Percentiles rank a stretch among this genome's conserved stretches.
Conservation (phyloP, 1,140 invertebrate genomes). For the Nephotettix cincticeps region DNA sequence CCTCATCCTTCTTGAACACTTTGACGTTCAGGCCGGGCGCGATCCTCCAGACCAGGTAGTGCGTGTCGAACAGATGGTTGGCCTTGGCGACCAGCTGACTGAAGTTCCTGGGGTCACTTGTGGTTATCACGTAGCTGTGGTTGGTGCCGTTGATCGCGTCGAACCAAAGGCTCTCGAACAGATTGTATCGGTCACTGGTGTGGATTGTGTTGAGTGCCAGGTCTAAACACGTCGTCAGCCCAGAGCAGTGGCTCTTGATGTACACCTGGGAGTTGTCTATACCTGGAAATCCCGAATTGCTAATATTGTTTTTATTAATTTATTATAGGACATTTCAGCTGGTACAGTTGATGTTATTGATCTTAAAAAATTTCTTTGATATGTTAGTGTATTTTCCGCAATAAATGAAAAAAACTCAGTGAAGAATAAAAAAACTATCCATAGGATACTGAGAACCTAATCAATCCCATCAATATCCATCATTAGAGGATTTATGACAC, state of each 20-base stretch:
- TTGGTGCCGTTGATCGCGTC: slow-evolving; percentile 10
- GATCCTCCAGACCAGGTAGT: slow-evolving; percentile 2
- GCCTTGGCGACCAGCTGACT: not conserved
- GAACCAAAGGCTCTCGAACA: slow-evolving; percentile 4
- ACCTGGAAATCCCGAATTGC: not conserved
- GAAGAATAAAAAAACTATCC: too few relatives aligned
- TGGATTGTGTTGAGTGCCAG: not conserved
- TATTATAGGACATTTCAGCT: too few relatives aligned
- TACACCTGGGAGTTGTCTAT: not conserved
- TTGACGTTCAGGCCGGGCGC: not conserved
- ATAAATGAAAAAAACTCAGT: too few relatives aligned
- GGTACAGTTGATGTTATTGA: too few relatives aligned
- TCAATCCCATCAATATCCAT: too few relatives aligned
- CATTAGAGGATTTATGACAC: too few relatives aligned
- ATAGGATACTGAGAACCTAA: too few relatives aligned
- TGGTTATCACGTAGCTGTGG: slow-evolving; percentile 4
- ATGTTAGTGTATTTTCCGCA: too few relatives aligned
- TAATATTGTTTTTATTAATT: too few relatives aligned
- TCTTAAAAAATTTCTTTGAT: too few relatives aligned
- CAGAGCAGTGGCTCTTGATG: not conserved
- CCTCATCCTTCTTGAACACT: not conserved
- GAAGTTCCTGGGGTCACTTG: slow-evolving; percentile 4
- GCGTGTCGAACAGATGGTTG: not conserved
- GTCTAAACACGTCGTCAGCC: not conserved
- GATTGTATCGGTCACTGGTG: not conserved